These are phyloP conservation scores for Girardinichthys multiradiatus DNA, from an alignment of 2,113 vertebrate genomes.

Conservation along the genomic window DNA sequence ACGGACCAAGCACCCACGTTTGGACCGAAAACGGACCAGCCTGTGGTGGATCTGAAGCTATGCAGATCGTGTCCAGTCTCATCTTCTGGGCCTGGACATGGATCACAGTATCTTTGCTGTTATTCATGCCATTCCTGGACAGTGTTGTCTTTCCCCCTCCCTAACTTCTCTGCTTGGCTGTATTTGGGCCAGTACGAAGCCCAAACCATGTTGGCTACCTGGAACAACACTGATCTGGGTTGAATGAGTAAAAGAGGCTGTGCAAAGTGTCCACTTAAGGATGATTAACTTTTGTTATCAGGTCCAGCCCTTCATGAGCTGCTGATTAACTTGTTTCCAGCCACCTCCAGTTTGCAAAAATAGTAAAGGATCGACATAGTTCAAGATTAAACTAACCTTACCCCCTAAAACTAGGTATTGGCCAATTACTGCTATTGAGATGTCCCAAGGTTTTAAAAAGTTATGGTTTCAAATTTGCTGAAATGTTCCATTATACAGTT, in stretches of 20 bases:
- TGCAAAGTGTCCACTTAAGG: slow-evolving; percentile 34
- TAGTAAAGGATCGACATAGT: not conserved
- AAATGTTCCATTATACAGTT: not conserved
- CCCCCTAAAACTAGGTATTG: not conserved
- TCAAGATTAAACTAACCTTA: not conserved
- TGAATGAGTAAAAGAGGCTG: slow-evolving; percentile 24
- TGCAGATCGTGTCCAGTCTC: too few relatives aligned
- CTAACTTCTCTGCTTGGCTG: not conserved
- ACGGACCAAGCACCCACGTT: not conserved
- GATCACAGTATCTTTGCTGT: not conserved
- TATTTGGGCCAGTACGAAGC: not conserved
- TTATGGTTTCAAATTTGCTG: not conserved
- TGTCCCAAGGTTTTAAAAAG: not conserved
- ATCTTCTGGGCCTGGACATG: not conserved
- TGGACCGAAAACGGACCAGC: too few relatives aligned
- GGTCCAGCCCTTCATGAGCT: slow-evolving; percentile 16
- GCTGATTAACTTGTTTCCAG: slow-evolving; percentile 9
- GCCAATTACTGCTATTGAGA: not conserved
- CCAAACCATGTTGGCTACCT: not conserved
- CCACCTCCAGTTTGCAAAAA: not conserved
- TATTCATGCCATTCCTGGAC: not conserved
- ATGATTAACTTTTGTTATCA: slow-evolving; percentile 51
- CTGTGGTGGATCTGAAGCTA: not conserved
- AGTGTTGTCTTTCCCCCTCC: not conserved
- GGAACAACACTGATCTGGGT: slow-evolving; percentile 11